phyloP scores from a whole-genome alignment of 2,888 invertebrate genomes.

The Hoplodrina blanda region DNA sequence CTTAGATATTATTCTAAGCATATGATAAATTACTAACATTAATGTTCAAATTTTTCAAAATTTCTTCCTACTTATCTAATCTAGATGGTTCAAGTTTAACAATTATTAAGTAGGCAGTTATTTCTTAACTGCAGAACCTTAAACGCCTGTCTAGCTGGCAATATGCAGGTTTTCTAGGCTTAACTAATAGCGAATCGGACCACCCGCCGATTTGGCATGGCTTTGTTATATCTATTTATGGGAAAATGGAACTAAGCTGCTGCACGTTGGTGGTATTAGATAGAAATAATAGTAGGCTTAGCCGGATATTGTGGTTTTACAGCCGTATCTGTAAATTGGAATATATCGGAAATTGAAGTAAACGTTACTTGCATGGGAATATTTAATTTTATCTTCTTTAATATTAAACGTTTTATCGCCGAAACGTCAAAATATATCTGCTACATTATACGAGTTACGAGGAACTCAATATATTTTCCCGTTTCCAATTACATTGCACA shows the following conservation, averaged over 20 bases:
- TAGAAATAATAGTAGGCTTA: constrained; percentile 41
- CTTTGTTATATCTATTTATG: constrained; percentile 49
- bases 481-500: constrained; percentile 42
- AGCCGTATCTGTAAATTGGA: constrained; percentile 18
- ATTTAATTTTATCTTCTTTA: constrained; percentile 14
- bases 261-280: constrained; percentile 18
- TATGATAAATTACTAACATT: no score
- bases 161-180: constrained; percentile 27
- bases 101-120: background rate
- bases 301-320: constrained; percentile 7
- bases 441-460: constrained; percentile 7
- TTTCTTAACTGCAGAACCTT: constrained; percentile 8
- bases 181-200: constrained; percentile 37
- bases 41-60: no score
- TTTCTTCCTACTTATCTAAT: no score
- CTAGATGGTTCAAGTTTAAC: no score
- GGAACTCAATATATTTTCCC: constrained; percentile 37
- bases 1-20: no score
- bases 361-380: constrained; percentile 14
- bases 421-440: constrained; percentile 5
- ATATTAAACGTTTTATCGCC: constrained; percentile 5
- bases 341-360: constrained; percentile 14
- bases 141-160: background rate
- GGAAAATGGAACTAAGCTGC: constrained; percentile 31
- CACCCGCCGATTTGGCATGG: constrained; percentile 44